Base-by-base conservation (phyloP, 2,888 invertebrate species). In the Microctonus brassicae region DNA sequence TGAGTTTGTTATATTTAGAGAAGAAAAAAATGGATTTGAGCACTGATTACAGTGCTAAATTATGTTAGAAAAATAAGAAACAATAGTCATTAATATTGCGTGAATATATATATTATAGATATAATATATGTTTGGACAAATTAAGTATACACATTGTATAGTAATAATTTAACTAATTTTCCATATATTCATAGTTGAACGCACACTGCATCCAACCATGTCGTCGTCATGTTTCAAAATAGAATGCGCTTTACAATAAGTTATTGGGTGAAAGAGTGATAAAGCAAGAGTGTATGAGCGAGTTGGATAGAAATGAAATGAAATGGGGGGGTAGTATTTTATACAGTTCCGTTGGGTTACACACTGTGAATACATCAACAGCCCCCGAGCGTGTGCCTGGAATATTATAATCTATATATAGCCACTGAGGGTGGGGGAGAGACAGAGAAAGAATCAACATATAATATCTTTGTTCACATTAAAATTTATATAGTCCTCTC, bases 261-360 rank as follows among this genome's bases (percentile, higher is more conserved):
- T 87, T 86, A 86, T 86, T 86, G 85, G 83, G 75, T 47, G 17
- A 17, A 42, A 42, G 42, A 47, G 42, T 47, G 42, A 47, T 17
- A 47, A 29, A 29, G 29, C 3, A 7, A 29, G 7, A 29, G 29
- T 79, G 81, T 70, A 17, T 4, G 83, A 83, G 83, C 82, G 83
- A 85, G 4, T 24, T 13, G 24, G 10, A 55, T 11, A 11, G 55
- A 55, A 33, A 24, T 60, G 67, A 67, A 62, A 60, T 39, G 26
- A 71, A 68, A 85, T 84, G 81, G 82, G 79, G 81, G 81, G 61
- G 81, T 84, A 83, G 86, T 86, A 86, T 87, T 87, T 86, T 87
- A 86, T 86, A 83, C 83, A 85, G 83, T 83, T 83, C 84, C 85
- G 84, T 84, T 83, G 83, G 80, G 85, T 84, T 85, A 87, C 86